phyloP scores from a whole-genome alignment of 2,888 invertebrate genomes.

The Cepaea hortensis region DNA sequence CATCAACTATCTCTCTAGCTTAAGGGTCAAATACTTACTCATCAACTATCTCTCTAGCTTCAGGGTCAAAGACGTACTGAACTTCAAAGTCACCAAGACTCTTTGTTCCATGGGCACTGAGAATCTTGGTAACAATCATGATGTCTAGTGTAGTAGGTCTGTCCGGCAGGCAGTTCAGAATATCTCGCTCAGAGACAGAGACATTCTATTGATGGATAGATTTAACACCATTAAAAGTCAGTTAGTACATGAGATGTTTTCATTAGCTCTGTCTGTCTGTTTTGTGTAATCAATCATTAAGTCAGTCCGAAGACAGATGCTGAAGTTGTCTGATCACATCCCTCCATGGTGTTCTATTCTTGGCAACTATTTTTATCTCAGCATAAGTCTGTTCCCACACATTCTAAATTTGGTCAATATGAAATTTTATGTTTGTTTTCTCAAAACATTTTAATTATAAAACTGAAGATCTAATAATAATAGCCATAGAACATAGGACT shows the following conservation, averaged over 20 bases:
- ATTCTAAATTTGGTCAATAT: too few relatives aligned
- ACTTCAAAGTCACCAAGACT: constrained; percentile 77
- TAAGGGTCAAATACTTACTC: constrained; percentile 72
- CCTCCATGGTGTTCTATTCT: too few relatives aligned
- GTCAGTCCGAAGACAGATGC: too few relatives aligned
- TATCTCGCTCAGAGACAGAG: constrained; percentile 67
- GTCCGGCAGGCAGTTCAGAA: constrained; percentile 73
- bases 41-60: constrained; percentile 65
- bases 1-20: constrained; percentile 66
- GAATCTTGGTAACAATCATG: constrained; percentile 77
- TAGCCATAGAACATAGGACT: too few relatives aligned
- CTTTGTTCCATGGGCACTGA: constrained; percentile 75
- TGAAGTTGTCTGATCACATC: too few relatives aligned
- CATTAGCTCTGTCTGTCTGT: too few relatives aligned
- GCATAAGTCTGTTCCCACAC: too few relatives aligned
- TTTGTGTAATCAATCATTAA: not conserved
- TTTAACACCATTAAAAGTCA: not conserved
- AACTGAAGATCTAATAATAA: too few relatives aligned
- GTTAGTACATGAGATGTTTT: not conserved
- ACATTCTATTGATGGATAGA: not conserved
- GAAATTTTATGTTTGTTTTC: too few relatives aligned
- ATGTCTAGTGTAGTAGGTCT: constrained; percentile 75
- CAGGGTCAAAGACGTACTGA: constrained; percentile 76
- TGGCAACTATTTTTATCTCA: too few relatives aligned
- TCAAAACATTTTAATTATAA: too few relatives aligned